Evolutionary conservation across 2,888 invertebrate species (phyloP).

Genomic region (Elysia crispata): DNA sequence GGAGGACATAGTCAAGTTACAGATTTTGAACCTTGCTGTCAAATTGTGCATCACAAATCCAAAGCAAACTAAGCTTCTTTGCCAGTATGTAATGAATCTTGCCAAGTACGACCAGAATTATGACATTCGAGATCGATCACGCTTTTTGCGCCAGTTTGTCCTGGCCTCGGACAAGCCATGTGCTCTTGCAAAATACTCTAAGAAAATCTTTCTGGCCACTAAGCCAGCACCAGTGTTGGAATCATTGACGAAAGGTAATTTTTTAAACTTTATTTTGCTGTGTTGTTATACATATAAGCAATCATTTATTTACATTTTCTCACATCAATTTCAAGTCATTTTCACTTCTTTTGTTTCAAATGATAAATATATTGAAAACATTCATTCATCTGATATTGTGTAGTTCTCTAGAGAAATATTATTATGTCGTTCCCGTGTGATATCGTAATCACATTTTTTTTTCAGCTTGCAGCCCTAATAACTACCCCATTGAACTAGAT

Average conservation of each 20-base stretch:
- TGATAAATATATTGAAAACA: no score
- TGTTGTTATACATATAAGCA: no score
- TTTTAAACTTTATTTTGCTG: no score
- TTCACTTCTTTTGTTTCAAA: no score
- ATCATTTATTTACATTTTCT: no score
- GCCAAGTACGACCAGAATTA: conserved; percentile 98
- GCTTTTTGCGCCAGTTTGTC: conserved; percentile 90
- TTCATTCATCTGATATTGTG: no score
- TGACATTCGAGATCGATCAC: conserved; percentile 95
- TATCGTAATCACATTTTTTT: no score
- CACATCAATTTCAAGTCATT: no score
- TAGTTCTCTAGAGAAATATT: no score
- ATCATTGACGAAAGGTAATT: conserved; percentile 78
- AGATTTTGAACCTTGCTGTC: conserved; percentile 95
- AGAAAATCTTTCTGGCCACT: conserved; percentile 90
- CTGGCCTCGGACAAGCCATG: conserved; percentile 81
- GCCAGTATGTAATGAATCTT: conserved; percentile 94
- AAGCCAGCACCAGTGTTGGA: conserved; percentile 96
- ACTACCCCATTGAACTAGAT: no score
- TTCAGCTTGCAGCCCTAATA: no score
- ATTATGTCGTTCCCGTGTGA: no score
- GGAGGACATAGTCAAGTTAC: conserved; percentile 96
- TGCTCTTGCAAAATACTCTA: conserved; percentile 84
- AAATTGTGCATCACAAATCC: conserved; percentile 94
- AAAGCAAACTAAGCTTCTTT: conserved; percentile 89